Conservation (phyloP, 2,113 vertebrate genomes). For the Hemichromis elongatus region DNA sequence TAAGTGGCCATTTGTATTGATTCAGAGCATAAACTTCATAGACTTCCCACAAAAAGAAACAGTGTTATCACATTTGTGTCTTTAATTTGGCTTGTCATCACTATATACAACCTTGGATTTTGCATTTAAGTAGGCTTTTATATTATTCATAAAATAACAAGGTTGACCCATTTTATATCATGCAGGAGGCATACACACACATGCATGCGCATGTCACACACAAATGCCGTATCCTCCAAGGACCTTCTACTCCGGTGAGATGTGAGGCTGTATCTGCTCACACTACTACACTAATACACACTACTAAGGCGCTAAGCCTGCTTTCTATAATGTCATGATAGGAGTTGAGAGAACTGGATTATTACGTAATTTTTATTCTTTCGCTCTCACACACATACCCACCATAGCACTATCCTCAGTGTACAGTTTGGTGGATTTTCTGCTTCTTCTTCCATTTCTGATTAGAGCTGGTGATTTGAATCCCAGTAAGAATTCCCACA, state of each 20-base stretch:
- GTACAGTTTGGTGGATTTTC: slow-evolving; percentile 35
- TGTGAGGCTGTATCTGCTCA: background rate
- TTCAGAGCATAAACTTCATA: background rate
- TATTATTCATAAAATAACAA: slow-evolving; percentile 31
- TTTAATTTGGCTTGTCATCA: background rate
- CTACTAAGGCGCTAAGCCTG: background rate
- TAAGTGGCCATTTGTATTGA: background rate
- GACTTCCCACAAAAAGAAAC: background rate
- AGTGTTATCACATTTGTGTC: background rate
- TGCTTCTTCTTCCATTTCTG: slow-evolving; percentile 6
- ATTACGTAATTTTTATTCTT: slow-evolving; percentile 46
- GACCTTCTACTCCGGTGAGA: slow-evolving; percentile 1
- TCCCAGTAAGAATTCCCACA: slow-evolving; percentile 67
- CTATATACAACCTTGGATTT: background rate
- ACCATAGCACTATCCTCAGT: background rate
- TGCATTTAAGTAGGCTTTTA: slow-evolving; percentile 20
- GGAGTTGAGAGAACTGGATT: background rate
- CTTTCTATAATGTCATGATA: slow-evolving; percentile 11
- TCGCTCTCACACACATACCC: background rate
- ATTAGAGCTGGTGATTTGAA: slow-evolving; percentile 59
- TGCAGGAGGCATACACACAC: slow-evolving; percentile 16
- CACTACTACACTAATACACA: background rate
- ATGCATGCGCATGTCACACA: background rate
- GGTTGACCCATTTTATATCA: slow-evolving; percentile 50
- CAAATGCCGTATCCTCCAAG: background rate